Evolutionary conservation across 2,888 invertebrate species (phyloP).

Genomic region (Leptura quadrifasciata): DNA sequence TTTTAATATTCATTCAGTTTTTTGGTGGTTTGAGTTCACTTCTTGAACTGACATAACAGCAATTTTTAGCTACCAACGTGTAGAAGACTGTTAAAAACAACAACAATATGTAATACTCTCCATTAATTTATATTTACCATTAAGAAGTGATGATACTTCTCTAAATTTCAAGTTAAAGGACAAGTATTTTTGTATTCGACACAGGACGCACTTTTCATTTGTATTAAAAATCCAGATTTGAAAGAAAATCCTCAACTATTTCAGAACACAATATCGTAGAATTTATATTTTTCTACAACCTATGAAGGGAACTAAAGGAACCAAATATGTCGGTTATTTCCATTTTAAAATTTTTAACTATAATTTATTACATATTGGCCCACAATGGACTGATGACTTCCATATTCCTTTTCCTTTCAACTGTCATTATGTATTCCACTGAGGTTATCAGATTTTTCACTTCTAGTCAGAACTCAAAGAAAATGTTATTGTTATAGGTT

Average conservation of each 20-base stretch:
- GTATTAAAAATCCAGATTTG: not conserved
- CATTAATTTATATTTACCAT: not conserved
- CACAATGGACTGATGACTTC: not conserved
- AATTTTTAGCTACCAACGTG: conserved; percentile 35
- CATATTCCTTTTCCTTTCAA: not conserved
- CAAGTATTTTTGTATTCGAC: not conserved
- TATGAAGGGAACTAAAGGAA: not conserved
- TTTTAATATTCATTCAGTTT: not conserved
- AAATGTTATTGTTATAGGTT: conserved; percentile 49
- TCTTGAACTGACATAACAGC: conserved; percentile 9
- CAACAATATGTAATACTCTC: not conserved
- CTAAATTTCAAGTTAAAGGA: not conserved
- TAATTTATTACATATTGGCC: not conserved
- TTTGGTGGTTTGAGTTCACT: not conserved
- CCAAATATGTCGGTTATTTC: not conserved
- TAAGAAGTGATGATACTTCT: not conserved
- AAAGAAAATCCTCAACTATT: not conserved
- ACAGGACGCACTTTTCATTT: not conserved
- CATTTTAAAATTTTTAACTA: not conserved
- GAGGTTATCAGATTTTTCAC: conserved; percentile 33
- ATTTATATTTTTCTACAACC: conserved; percentile 28
- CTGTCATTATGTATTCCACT: not conserved
- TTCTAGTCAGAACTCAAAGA: conserved; percentile 56
- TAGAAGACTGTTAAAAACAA: conserved; percentile 48
- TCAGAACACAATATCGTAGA: not conserved